Percentiles rank a stretch among this genome's conserved stretches.
Evolutionary conservation across 2,888 invertebrate genomes (phyloP).

Genomic region (Melanostoma mellinum): DNA sequence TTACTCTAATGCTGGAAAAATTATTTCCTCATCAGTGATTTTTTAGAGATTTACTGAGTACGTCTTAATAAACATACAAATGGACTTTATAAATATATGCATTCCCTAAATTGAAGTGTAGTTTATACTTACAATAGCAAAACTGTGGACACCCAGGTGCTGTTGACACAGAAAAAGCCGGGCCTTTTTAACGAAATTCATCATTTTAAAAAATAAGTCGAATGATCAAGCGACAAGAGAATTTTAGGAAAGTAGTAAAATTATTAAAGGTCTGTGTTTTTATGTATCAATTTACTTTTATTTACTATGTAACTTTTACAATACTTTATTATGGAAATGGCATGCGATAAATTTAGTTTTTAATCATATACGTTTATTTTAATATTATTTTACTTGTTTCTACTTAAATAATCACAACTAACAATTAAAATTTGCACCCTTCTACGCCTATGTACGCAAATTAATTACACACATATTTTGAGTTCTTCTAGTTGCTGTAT

Average conservation of each 20-base stretch:
- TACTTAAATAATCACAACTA: constrained; percentile 73
- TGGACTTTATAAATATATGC: too few relatives aligned
- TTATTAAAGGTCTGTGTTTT: constrained; percentile 20
- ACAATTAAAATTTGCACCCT: constrained; percentile 68
- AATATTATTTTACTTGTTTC: constrained; percentile 45
- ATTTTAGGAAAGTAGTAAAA: background rate
- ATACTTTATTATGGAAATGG: constrained; percentile 68
- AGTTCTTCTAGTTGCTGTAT: constrained; percentile 42
- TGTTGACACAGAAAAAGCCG: too few relatives aligned
- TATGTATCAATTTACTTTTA: constrained; percentile 64
- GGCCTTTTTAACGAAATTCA: too few relatives aligned
- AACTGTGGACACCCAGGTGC: too few relatives aligned
- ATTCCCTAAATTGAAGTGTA: too few relatives aligned
- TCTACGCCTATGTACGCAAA: constrained; percentile 61
- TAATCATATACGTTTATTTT: constrained; percentile 58
- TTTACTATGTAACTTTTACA: constrained; percentile 72
- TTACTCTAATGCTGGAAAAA: too few relatives aligned
- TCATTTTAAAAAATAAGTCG: too few relatives aligned
- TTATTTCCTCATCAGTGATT: too few relatives aligned
- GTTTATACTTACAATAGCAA: too few relatives aligned
- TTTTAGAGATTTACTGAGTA: too few relatives aligned
- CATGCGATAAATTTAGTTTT: constrained; percentile 68
- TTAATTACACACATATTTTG: constrained; percentile 64
- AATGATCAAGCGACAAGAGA: too few relatives aligned
- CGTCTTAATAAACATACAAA: too few relatives aligned